Percentiles rank a stretch among this genome's conserved stretches.
These are phyloP conservation scores for Scaptomyza montana DNA, from an alignment of 1,140 invertebrate genomes.

Conservation along the genomic window DNA sequence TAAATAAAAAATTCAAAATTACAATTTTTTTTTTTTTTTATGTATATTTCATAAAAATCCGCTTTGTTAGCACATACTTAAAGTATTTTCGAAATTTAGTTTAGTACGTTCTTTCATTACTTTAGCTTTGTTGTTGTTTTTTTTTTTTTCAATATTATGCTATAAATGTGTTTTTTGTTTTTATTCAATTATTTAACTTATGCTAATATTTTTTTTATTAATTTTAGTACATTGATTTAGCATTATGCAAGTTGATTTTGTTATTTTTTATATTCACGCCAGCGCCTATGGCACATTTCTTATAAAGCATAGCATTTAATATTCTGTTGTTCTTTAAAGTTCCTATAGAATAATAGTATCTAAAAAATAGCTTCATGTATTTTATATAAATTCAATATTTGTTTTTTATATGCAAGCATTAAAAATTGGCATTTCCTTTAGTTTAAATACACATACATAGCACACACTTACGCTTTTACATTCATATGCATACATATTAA, in stretches of 20 bases:
- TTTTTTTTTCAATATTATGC: constrained; percentile 13
- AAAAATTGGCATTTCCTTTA: constrained; percentile 75
- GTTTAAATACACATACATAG: constrained; percentile 28
- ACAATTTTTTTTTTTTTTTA: not conserved
- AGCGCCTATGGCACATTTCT: constrained; percentile 75
- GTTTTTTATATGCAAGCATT: constrained; percentile 63
- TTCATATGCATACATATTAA: constrained; percentile 9
- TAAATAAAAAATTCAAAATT: not conserved
- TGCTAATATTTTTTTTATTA: constrained; percentile 47
- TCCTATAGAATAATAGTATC: constrained; percentile 70
- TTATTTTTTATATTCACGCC: constrained; percentile 25
- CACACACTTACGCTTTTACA: constrained; percentile 1
- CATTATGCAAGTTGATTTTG: constrained; percentile 42
- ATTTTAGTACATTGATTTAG: constrained; percentile 66
- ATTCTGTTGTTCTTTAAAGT: constrained; percentile 19
- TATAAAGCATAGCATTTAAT: constrained; percentile 47
- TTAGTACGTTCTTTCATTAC: constrained; percentile 9
- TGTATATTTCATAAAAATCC: constrained; percentile 33
- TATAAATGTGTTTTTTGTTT: constrained; percentile 43
- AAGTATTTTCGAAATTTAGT: constrained; percentile 29
- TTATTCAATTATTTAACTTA: constrained; percentile 56
- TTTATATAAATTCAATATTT: constrained; percentile 50
- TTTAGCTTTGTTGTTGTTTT: constrained; percentile 13
- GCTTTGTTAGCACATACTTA: constrained; percentile 36
- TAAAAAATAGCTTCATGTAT: constrained; percentile 76